Percentiles rank a stretch among this genome's conserved stretches.
Conservation (phyloP, 2,797 vertebrate species). For the Sphaeramia orbicularis region DNA sequence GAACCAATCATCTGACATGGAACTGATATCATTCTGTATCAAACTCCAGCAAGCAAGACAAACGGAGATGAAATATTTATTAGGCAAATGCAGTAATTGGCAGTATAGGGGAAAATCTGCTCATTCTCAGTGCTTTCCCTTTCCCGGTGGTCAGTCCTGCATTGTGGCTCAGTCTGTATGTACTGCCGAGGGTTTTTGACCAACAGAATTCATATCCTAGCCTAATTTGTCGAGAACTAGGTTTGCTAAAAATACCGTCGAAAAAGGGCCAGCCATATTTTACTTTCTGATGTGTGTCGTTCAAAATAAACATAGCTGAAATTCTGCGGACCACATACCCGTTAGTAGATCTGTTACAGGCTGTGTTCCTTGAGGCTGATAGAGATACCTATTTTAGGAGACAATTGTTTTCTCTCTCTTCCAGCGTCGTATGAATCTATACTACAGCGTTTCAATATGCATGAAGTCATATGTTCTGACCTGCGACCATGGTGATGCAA, state of each 20-base stretch:
- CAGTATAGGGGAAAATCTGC: not conserved
- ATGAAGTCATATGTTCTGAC: constrained; percentile 61
- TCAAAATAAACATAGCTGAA: constrained; percentile 71
- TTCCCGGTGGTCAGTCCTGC: constrained; percentile 10
- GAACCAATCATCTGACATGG: constrained; percentile 2
- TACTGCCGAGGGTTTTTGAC: constrained; percentile 25
- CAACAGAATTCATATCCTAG: constrained; percentile 26
- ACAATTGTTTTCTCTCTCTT: constrained; percentile 30
- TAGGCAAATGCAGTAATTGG: constrained; percentile 31
- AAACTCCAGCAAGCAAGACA: constrained; percentile 18
- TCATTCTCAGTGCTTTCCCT: constrained; percentile 4
- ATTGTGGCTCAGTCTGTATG: constrained; percentile 1
- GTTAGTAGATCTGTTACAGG: constrained; percentile 34
- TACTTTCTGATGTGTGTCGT: constrained; percentile 48
- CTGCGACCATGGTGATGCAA: constrained; percentile 60
- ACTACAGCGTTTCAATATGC: constrained; percentile 34
- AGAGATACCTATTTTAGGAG: constrained; percentile 71
- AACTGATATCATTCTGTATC: constrained; percentile 12
- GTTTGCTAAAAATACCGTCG: constrained; percentile 69
- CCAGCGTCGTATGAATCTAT: constrained; percentile 6
- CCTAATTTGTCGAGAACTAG: constrained; percentile 57
- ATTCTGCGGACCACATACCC: constrained; percentile 58
- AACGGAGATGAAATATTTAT: constrained; percentile 46
- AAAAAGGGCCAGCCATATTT: constrained; percentile 53
- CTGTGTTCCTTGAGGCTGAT: constrained; percentile 44